Base-by-base conservation (phyloP, 2,797 vertebrate species). In the Hydrocynus forskahlii region DNA sequence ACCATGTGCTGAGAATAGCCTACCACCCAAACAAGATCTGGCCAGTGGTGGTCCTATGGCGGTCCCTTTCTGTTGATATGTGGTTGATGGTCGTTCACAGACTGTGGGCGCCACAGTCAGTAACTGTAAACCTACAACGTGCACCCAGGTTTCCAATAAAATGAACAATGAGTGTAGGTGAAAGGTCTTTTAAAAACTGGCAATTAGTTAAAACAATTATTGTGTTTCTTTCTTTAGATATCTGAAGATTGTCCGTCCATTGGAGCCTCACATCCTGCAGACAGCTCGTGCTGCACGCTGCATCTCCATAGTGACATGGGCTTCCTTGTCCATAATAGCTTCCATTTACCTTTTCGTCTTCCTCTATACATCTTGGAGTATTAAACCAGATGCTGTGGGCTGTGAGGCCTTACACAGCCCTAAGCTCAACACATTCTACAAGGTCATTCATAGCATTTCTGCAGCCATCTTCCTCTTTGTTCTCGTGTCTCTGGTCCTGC, bases 211-310 rank as follows among this genome's bases (percentile, higher is more conserved):
- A 17, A 13, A 43, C 43, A 43, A 43, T 7, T 17, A 21, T 14
- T 40, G n/a, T 43, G 13, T 52, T 45, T 62, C 40, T 54, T 69
- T 76, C 38, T 76, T 72, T 87, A 94, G 93, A 81, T 94, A 92
- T 17, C 85, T 93, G 78, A 94, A 93, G 88, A 92, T 94, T 17
- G 83, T 92, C 76, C 90, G 82, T 55, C 91, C 91, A 8, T 23
- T 88, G 0, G 83, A 80, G 16, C 88, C 57, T n/a, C 86, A 89
- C 68, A 0, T 81, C 19, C 84, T 94, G 76, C 92, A 92, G 80
- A 92, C 54, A 0, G 59, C 78, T 4, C 76, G 76, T 3, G 79
- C 86, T 0, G 90, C 93, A 25, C 52, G 13, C 29, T 62, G 82
- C 63, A 54, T 92, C 63, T 90, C 90, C n/a, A 10, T n/a, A 0